A percentile compares a stretch with the other conserved stretches of the same genome.
These are phyloP conservation scores for Ophraella communa DNA, from an alignment of 2,888 invertebrate species.

Conservation along the genomic window DNA sequence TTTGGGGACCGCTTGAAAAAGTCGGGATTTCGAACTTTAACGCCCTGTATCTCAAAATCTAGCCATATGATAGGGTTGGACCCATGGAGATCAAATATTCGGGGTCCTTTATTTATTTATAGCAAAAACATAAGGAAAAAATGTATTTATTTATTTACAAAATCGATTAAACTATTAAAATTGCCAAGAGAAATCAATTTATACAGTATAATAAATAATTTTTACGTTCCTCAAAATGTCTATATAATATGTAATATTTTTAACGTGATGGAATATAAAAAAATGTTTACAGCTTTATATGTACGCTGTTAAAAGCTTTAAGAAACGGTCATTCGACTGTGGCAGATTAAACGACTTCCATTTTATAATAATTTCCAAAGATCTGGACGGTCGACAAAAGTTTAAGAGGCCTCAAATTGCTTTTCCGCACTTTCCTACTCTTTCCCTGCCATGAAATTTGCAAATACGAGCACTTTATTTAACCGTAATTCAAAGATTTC, in stretches of 20 bases:
- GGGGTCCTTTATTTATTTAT: no score
- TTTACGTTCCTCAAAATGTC: no score
- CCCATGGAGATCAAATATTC: no score
- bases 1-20: no score
- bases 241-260: no score
- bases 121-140: no score
- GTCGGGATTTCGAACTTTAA: no score
- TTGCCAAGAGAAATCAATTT: no score
- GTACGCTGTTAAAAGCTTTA: conserved; percentile 4
- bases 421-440: conserved; percentile 10
- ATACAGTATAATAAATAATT: not conserved
- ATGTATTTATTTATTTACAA: no score
- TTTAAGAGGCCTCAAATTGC: conserved; percentile 18
- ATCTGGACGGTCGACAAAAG: conserved; percentile 1
- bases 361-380: conserved; percentile 9
- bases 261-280: conserved; percentile 5
- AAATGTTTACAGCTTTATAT: conserved; percentile 6
- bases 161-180: no score
- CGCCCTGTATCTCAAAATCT: no score
- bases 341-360: conserved; percentile 16
- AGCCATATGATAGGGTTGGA: no score
- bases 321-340: conserved; percentile 14
- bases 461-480: conserved; percentile 32
- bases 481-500: conserved; percentile 25
- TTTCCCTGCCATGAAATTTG: conserved; percentile 27